Evolutionary conservation across 1,140 invertebrate species (phyloP).

Genomic region (Hydropsyche tenuis): DNA sequence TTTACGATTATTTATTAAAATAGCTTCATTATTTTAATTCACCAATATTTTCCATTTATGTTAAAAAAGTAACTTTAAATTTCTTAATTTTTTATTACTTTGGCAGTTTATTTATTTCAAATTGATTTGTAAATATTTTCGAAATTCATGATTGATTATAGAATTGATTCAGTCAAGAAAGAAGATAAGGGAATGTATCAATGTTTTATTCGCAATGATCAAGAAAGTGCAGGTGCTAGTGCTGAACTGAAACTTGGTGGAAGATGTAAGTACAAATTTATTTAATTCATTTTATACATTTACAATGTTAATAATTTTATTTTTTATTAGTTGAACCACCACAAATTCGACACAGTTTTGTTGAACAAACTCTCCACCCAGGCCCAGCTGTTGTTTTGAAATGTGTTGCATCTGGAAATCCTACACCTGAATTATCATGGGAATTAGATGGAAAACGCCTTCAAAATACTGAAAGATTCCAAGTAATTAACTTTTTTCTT

Average conservation of each 20-base stretch:
- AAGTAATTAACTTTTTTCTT: conserved; percentile 42
- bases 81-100: background rate
- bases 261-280: conserved; percentile 69
- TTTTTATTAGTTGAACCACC: conserved; percentile 77
- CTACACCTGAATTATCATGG: conserved; percentile 94
- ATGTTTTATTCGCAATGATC: conserved; percentile 92
- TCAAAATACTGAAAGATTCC: conserved; percentile 76
- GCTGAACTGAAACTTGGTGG: conserved; percentile 92
- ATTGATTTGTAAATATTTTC: background rate
- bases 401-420: conserved; percentile 83
- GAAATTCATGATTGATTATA: conserved; percentile 49
- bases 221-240: conserved; percentile 91
- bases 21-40: background rate
- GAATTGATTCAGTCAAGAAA: conserved; percentile 89
- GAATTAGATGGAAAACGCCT: conserved; percentile 87
- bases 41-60: background rate
- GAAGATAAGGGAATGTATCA: conserved; percentile 98
- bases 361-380: conserved; percentile 85
- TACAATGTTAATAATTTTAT: background rate
- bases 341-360: conserved; percentile 84
- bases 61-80: background rate
- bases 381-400: conserved; percentile 82
- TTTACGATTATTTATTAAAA: too few relatives aligned
- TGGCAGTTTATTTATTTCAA: background rate
- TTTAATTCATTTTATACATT: background rate